These are phyloP conservation scores for Steatornis caripensis DNA, from an alignment of 2,113 vertebrate genomes.

Conservation along the genomic window DNA sequence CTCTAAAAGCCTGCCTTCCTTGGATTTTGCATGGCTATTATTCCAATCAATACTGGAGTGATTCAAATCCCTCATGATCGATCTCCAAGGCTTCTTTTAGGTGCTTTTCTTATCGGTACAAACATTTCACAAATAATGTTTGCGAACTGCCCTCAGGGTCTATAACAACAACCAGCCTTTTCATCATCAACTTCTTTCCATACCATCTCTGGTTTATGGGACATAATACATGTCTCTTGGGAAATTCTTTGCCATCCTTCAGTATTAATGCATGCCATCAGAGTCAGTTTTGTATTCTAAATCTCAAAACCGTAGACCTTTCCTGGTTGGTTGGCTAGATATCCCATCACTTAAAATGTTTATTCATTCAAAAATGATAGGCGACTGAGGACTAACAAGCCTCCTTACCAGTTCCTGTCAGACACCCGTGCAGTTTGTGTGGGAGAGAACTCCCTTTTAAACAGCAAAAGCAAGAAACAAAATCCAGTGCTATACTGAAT, in stretches of 20 bases:
- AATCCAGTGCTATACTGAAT: not conserved
- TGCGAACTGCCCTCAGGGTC: not conserved
- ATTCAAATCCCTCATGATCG: conserved; percentile 27
- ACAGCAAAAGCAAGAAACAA: not conserved
- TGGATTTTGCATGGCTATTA: conserved; percentile 15
- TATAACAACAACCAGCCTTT: not conserved
- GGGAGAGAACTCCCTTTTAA: not conserved
- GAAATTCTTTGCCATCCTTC: not conserved
- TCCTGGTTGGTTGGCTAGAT: not conserved
- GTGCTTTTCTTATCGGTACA: not conserved
- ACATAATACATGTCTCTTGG: not conserved
- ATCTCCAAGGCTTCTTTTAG: not conserved
- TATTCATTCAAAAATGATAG: not conserved
- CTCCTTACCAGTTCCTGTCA: not conserved
- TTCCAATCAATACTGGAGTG: conserved; percentile 4
- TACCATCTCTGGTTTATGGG: not conserved
- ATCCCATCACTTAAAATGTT: not conserved
- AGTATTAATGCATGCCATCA: not conserved
- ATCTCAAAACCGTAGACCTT: not conserved
- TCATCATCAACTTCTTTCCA: not conserved
- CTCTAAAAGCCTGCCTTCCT: conserved; percentile 19
- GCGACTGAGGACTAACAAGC: not conserved
- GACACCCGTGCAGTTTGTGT: accelerated
- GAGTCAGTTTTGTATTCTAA: not conserved
- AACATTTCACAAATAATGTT: conserved; percentile 1